Percentiles rank a stretch among this genome's conserved stretches.
phyloP scores from a whole-genome alignment of 2,888 invertebrate species.

The Ectemnius continuus region DNA sequence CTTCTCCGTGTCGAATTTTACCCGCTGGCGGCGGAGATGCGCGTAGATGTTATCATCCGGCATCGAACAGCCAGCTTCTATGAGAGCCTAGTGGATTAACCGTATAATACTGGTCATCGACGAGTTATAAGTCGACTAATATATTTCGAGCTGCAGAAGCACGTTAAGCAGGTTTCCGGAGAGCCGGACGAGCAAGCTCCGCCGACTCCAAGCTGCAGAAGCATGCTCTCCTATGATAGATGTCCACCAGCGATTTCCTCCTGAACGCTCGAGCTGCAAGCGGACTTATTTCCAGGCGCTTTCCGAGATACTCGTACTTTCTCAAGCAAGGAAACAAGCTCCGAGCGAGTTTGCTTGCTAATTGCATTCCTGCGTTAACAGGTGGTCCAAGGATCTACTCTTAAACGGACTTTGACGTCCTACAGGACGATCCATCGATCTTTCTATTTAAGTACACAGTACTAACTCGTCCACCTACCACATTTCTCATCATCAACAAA shows the following conservation, averaged over 20 bases:
- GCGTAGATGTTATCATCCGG: conserved; percentile 26
- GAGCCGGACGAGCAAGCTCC: conserved; percentile 23
- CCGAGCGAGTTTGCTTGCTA: background rate
- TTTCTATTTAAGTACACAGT: no score
- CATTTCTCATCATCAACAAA: no score
- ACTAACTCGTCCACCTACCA: no score
- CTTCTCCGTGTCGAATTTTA: conserved; percentile 24
- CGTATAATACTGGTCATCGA: conserved; percentile 45
- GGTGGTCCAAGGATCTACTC: background rate
- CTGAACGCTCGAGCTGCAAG: background rate
- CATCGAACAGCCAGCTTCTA: conserved; percentile 13
- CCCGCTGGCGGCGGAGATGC: conserved; percentile 17
- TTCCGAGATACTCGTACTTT: conserved; percentile 18
- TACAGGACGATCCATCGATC: no score
- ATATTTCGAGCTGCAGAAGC: conserved; percentile 50
- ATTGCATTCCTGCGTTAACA: conserved; percentile 9
- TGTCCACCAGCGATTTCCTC: conserved; percentile 47
- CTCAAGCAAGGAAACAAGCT: conserved; percentile 6
- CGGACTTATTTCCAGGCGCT: conserved; percentile 3
- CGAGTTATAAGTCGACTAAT: conserved; percentile 46
- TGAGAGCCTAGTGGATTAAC: conserved; percentile 40
- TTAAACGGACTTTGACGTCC: background rate
- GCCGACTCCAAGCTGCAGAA: conserved; percentile 34
- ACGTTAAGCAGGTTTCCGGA: conserved; percentile 55
- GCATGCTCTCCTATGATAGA: conserved; percentile 44